Conservation (phyloP, 2,113 vertebrate species). For the Phocoena sinus region DNA sequence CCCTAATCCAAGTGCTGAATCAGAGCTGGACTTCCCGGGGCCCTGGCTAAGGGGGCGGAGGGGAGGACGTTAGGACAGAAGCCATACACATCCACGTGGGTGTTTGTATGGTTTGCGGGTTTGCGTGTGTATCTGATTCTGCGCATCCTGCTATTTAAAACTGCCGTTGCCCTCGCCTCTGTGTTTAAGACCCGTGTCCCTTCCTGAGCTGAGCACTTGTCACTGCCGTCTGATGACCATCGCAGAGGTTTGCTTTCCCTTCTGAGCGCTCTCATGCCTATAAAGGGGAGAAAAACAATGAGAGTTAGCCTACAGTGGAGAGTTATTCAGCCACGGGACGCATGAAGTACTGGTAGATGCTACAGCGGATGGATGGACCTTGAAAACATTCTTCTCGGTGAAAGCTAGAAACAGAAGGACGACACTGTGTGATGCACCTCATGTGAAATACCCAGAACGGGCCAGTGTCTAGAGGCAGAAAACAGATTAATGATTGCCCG, state of each 20-base stretch:
- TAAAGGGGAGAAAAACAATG: neutral
- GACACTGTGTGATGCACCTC: accelerated
- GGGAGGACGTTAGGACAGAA: neutral
- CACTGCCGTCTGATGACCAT: accelerated
- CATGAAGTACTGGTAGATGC: accelerated
- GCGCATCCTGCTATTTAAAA: neutral
- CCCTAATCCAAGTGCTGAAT: neutral
- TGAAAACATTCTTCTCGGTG: accelerated
- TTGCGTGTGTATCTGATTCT: neutral
- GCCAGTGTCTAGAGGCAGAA: accelerated
- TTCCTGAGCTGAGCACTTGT: neutral
- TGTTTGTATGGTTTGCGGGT: neutral
- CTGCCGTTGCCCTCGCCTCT: accelerated
- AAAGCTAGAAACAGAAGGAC: too few relatives aligned
- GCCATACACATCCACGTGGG: accelerated
- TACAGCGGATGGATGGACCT: accelerated
- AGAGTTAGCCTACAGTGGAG: accelerated
- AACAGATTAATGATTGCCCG: neutral
- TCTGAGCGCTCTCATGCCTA: accelerated
- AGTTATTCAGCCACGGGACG: accelerated
- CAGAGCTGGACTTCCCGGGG: accelerated
- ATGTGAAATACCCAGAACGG: accelerated
- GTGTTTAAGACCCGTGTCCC: accelerated
- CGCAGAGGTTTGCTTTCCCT: neutral
- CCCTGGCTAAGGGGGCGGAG: too few relatives aligned